Evolutionary conservation across 1,140 invertebrate species (phyloP), one percentile per base, ranked within the genome.

Genomic region (Formica exsecta): DNA sequence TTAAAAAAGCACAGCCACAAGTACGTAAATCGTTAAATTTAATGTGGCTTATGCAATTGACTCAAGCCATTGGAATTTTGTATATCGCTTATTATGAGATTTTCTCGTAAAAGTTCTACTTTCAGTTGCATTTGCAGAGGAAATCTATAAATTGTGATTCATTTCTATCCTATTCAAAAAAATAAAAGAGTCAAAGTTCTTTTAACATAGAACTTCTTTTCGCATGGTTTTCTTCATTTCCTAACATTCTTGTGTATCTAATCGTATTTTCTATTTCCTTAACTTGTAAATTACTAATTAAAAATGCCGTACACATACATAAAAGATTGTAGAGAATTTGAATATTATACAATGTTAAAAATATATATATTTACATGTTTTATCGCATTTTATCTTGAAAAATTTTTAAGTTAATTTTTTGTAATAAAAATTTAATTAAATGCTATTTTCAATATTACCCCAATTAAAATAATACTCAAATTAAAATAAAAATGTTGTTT

Each of bases 21-120:
- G 65, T 71, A 81, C 85, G 65, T 38, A 70, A n/a, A 59, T 19
- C 48, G 71, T 86, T 86, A 86, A 75, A 87, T 84, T 84, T 87
- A 66, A 54, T 38, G 11, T 38, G 29, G 51, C 70, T 87, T 77
- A 65, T 77, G 86, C 81, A 87, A 87, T 85, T 32, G 65, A 25
- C 36, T 80, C 57, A 29, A 5, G 19, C 54, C 13, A 13, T 8
- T 25, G 57, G 38, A 74, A 83, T 73, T 73, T 74, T 32, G 25
- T 59, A 19, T 61, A 74, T 3, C 64, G 13, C 8, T 32, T 68
- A 68, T 48, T 48, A 1, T 9, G 13, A 44, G n/a, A 76, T n/a
- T 81, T 41, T 6, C 25, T 81, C 44, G 19, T 81, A 71, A 36
- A 9, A 71, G 16, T 16, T 48, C 29, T 25, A n/a, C n/a, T 80